Percentiles rank a stretch among this genome's conserved stretches.
Conservation (phyloP, 2,888 invertebrate genomes). For the Atrina japonica region DNA sequence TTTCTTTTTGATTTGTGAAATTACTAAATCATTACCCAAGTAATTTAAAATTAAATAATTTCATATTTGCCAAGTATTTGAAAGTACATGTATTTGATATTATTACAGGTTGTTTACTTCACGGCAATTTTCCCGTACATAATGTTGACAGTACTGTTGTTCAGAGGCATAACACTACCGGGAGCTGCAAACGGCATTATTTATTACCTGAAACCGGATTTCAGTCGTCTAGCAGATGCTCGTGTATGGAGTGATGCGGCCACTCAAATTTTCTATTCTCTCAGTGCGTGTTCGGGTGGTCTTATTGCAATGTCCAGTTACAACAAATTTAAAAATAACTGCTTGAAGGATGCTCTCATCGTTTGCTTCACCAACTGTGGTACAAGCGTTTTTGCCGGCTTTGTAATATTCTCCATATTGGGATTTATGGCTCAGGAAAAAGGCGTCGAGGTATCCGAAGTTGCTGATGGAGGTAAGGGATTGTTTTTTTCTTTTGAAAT, state of each 20-base stretch:
- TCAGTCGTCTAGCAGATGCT: slow-evolving; percentile 87
- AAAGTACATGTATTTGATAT: too few species aligned
- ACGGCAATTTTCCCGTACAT: slow-evolving; percentile 82
- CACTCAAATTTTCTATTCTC: slow-evolving; percentile 78
- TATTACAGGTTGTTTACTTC: slow-evolving; percentile 81
- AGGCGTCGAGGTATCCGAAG: slow-evolving; percentile 76
- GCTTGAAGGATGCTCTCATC: slow-evolving; percentile 78
- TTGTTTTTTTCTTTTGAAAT: too few species aligned
- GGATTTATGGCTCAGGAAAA: slow-evolving; percentile 84
- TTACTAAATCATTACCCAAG: too few species aligned
- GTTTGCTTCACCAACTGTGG: slow-evolving; percentile 79
- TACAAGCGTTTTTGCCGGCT: slow-evolving; percentile 80
- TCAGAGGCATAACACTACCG: slow-evolving; percentile 89
- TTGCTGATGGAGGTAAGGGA: slow-evolving; percentile 78
- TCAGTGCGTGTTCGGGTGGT: slow-evolving; percentile 78
- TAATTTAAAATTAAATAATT: too few species aligned
- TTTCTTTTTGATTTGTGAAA: too few species aligned
- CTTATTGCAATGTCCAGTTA: slow-evolving; percentile 79
- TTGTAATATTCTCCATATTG: slow-evolving; percentile 80
- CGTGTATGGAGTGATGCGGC: slow-evolving; percentile 82
- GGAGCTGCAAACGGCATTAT: slow-evolving; percentile 89
- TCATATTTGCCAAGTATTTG: too few species aligned
- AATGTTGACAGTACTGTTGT: slow-evolving; percentile 85
- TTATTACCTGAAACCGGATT: slow-evolving; percentile 90
- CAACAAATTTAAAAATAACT: slow-evolving; percentile 79